Evolutionary conservation across 2,113 vertebrate species (phyloP).

Genomic region (Urocolius indicus): DNA sequence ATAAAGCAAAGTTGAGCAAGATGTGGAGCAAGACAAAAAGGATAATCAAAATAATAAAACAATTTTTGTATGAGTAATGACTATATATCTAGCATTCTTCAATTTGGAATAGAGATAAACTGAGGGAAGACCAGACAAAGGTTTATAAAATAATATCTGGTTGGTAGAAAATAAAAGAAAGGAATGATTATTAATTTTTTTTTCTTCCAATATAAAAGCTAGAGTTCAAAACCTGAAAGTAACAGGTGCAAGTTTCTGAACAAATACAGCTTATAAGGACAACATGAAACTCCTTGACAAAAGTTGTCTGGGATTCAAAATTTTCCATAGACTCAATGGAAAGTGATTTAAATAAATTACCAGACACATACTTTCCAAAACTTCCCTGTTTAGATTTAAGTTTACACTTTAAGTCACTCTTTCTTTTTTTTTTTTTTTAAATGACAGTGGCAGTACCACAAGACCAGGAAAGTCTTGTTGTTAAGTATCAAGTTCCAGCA

Average conservation of each 20-base stretch:
- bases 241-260: background rate
- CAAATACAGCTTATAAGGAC: background rate
- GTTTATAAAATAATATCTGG: background rate
- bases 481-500: background rate
- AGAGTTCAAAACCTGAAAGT: background rate
- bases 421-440: background rate
- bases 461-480: background rate
- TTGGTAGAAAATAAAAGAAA: background rate
- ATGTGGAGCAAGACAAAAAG: background rate
- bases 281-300: background rate
- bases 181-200: background rate
- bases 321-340: background rate
- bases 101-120: background rate
- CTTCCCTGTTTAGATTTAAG: background rate
- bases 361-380: background rate
- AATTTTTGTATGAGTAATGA: background rate
- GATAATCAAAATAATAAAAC: background rate
- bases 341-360: background rate
- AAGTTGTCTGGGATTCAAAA: background rate
- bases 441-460: background rate
- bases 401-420: background rate
- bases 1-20: background rate
- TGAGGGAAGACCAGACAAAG: background rate
- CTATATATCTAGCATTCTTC: background rate
- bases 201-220: background rate